phyloP scores from a whole-genome alignment of 2,797 vertebrate species.

The Ctenosaura bakeri region DNA sequence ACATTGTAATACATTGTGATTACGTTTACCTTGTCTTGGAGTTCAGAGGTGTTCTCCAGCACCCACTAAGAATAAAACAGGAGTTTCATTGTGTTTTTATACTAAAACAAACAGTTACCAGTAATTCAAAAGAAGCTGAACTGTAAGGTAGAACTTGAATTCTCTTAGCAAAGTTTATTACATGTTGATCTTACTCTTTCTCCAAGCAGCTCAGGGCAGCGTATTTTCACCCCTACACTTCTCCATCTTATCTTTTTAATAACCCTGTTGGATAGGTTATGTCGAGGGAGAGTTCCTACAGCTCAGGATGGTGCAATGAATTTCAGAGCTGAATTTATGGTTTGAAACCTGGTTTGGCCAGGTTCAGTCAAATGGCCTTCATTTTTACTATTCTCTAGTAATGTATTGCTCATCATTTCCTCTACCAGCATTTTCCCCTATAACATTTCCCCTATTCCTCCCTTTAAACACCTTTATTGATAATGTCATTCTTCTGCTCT shows the following conservation, averaged over 20 bases:
- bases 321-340: neutral
- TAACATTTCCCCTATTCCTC: neutral
- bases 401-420: neutral
- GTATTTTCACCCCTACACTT: no score
- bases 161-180: no score
- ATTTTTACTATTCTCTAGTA: neutral
- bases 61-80: no score
- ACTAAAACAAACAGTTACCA: no score
- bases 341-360: neutral
- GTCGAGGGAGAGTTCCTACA: neutral
- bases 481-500: slow-evolving; percentile 46
- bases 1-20: no score
- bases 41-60: no score
- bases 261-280: neutral
- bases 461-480: slow-evolving; percentile 56
- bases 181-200: neutral
- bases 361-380: neutral
- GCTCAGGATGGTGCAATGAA: neutral
- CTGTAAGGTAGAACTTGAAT: no score
- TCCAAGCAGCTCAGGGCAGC: no score
- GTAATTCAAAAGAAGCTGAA: no score
- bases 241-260: neutral
- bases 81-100: no score
- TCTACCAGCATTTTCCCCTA: no score
- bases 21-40: no score